Conservation (phyloP, 2,113 vertebrate genomes). For the Nettapus auritus region DNA sequence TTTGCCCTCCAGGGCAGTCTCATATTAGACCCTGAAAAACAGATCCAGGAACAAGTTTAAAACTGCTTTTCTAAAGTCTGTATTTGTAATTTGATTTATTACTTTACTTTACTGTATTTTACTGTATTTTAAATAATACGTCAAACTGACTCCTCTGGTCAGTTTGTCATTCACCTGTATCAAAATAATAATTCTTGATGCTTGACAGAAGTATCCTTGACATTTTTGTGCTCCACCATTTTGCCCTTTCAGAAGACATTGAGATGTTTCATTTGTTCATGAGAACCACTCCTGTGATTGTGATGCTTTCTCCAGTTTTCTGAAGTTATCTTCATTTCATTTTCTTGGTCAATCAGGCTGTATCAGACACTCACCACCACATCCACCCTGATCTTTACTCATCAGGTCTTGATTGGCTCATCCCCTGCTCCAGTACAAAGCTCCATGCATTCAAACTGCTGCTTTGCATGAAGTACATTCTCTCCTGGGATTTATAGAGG, state of each 20-base stretch:
- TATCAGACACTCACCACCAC: not conserved
- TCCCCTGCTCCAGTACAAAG: not conserved
- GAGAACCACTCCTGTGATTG: not conserved
- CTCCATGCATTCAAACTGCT: not conserved
- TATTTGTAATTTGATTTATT: not conserved
- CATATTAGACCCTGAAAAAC: not conserved
- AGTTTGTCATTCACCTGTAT: not conserved
- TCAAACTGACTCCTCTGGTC: not conserved
- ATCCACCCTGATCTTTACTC: not conserved
- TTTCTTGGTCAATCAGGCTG: not conserved
- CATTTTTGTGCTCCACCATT: not conserved
- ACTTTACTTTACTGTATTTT: not conserved
- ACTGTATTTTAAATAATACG: not conserved
- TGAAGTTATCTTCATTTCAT: not conserved
- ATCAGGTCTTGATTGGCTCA: not conserved
- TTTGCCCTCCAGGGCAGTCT: not conserved
- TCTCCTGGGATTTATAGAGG: not conserved
- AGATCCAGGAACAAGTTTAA: not conserved
- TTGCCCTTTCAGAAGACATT: not conserved
- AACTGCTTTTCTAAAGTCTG: not conserved
- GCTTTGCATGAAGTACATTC: not conserved
- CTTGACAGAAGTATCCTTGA: not conserved
- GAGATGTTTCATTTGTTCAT: fast-evolving
- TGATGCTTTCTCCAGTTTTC: not conserved
- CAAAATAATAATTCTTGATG: not conserved